Base-by-base conservation (phyloP, 2,888 invertebrate species). In the Orthosia gothica region DNA sequence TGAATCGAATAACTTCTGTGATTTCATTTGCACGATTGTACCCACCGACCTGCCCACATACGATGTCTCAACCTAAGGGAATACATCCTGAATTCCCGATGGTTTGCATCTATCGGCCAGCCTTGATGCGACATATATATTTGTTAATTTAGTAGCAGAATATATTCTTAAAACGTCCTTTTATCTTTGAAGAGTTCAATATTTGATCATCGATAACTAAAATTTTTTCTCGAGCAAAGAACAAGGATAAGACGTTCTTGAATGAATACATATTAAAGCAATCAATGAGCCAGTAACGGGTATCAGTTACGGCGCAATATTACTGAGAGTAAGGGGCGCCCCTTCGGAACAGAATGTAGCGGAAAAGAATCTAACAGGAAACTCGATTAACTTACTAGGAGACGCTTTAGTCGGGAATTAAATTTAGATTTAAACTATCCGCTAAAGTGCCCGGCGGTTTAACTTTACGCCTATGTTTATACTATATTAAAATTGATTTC, bases 401-500 rank as follows among this genome's bases (percentile, higher is more conserved):
- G 74, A 76, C 76, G 83, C 75, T n/a, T 85, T 76, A 91, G 89
- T 86, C 77, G 84, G 89, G 90, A 92, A 49, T 93, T 93, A 92
- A 93, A 93, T 93, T 92, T 89, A 92, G 89, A 93, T 93, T 90
- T 90, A 91, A 93, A 91, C 91, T 91, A 91, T 93, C 89, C 87
- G 85, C 89, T 89, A 88, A 89, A 90, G 87, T 88, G 85, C n/a
- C n/a, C n/a, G n/a, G n/a, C n/a, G n/a, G n/a, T n/a, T n/a, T n/a
- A n/a, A n/a, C n/a, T n/a, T n/a, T n/a, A n/a, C n/a, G n/a, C n/a
- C n/a, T n/a, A 63, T 59, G 71, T 79, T 64, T 75, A 84, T 26
- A 78, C 71, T 82, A 75, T 73, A 78, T 75, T 80, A 78, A 82
- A 85, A 87, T 86, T 83, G 78, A 84, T 87, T 84, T 73, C 62